Evolutionary conservation across 1,140 invertebrate genomes (phyloP), one percentile per base, ranked within the genome.

Genomic region (Magallana ariakensis): DNA sequence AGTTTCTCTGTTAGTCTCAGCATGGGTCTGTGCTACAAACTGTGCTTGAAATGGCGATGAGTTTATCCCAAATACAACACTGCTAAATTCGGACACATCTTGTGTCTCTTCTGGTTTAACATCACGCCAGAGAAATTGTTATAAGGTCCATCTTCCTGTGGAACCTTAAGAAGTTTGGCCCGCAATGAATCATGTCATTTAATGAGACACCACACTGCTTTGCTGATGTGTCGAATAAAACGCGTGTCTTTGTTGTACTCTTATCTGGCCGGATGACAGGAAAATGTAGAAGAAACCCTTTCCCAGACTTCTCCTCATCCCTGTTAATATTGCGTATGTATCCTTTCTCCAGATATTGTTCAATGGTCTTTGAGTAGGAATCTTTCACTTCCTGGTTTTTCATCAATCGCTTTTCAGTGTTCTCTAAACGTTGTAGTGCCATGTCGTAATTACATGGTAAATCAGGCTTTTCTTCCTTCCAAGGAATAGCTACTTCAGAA

Each of bases 101-200:
- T 55, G 7, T 70, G 3, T 46, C 56, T 46, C 11, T 9, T 19
- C 19, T 66, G 15, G 56, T 56, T 86, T 85, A 46, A 88, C 55
- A 84, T n/a, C n/a, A n/a, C n/a, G n/a, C n/a, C n/a, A n/a, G n/a
- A n/a, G n/a, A 90, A 89, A 83, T 83, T 26, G 22, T 87, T 70
- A 58, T 80, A 85, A 7, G 22, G 13, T 80, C 85, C 70, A 57
- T 90, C 85, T 13, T 82, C n/a, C 15, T 0, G 11, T 13, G 56
- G 8, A 9, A 89, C 84, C 11, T 66, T 75, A 11, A 90, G 0
- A 95, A 70, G 83, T 93, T 93, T 19, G 95, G 94, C 0, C 92
- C 92, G 5, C 82, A 6, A n/a, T 87, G 83, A 19, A 92, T 82
- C 10, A 33, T 13, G 54, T 90, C 85, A 86, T 86, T 90, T 5